These are phyloP conservation scores for Synanthedon tipuliformis DNA, from an alignment of 2,888 invertebrate species.

Conservation along the genomic window DNA sequence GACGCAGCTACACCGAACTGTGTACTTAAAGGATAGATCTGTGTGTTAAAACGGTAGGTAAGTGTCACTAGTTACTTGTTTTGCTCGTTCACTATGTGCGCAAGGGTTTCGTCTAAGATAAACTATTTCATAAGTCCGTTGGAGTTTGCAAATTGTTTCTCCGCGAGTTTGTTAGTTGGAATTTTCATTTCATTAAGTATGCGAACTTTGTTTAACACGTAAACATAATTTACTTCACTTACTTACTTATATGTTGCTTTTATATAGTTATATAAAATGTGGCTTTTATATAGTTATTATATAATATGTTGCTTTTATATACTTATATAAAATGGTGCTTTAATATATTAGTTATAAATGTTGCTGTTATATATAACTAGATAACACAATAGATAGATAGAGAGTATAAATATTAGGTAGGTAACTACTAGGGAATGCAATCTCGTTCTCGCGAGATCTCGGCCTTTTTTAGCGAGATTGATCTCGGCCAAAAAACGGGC, in stretches of 20 bases:
- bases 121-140: constrained; percentile 52
- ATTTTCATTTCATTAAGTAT: constrained; percentile 38
- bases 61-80: constrained; percentile 51
- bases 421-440: too few relatives aligned
- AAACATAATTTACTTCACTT: background rate
- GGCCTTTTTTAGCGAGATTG: too few relatives aligned
- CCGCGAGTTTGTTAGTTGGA: constrained; percentile 28
- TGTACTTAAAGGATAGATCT: constrained; percentile 62
- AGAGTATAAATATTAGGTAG: too few relatives aligned
- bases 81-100: constrained; percentile 47
- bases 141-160: constrained; percentile 53
- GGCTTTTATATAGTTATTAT: too few relatives aligned
- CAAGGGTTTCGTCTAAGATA: constrained; percentile 41
- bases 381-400: too few relatives aligned
- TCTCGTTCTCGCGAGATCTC: too few relatives aligned
- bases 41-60: constrained; percentile 56
- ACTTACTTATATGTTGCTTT: background rate
- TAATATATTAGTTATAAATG: too few relatives aligned
- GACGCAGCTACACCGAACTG: constrained; percentile 61
- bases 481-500: too few relatives aligned
- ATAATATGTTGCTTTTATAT: too few relatives aligned
- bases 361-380: too few relatives aligned
- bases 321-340: too few relatives aligned
- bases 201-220: background rate
- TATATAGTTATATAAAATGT: too few relatives aligned